Conservation (phyloP, 2,113 vertebrate species). For the Plectropomus leopardus region DNA sequence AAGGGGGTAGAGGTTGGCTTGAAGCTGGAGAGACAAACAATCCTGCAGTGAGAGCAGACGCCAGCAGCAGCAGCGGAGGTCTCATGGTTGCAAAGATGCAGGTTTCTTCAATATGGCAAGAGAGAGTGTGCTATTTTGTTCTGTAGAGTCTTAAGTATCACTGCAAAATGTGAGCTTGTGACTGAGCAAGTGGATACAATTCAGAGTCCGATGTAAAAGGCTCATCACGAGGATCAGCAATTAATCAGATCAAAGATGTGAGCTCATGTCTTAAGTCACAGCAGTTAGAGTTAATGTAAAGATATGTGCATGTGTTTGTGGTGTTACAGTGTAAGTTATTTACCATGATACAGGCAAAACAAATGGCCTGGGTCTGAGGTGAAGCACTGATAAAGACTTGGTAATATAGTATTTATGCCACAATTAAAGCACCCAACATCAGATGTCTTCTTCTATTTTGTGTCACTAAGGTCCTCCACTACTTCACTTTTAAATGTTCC, state of each 20-base stretch:
- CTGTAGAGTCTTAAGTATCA: background rate
- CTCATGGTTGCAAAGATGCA: slow-evolving; percentile 2
- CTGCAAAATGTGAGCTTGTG: slow-evolving; percentile 10
- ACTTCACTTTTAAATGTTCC: no score
- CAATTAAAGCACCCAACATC: no score
- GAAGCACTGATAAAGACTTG: no score
- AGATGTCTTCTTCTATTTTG: no score
- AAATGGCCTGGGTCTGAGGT: no score
- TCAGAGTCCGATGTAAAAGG: background rate
- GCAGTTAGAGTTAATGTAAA: background rate
- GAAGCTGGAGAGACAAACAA: slow-evolving; percentile 7
- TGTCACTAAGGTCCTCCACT: no score
- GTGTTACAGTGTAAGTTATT: background rate
- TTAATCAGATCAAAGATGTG: background rate
- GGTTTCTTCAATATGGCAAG: background rate
- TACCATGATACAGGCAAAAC: background rate
- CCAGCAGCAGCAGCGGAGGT: slow-evolving; percentile 24
- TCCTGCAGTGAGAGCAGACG: slow-evolving; percentile 6
- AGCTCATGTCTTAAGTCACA: slow-evolving; percentile 5
- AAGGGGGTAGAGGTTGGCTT: background rate
- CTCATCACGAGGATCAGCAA: background rate
- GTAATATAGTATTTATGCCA: no score
- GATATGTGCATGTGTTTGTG: background rate
- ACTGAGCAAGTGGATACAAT: no score
- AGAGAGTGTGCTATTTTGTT: background rate